Evolutionary conservation across 2,888 invertebrate species (phyloP), one percentile per base, ranked within the genome.

Genomic region (Nebria brevicollis): DNA sequence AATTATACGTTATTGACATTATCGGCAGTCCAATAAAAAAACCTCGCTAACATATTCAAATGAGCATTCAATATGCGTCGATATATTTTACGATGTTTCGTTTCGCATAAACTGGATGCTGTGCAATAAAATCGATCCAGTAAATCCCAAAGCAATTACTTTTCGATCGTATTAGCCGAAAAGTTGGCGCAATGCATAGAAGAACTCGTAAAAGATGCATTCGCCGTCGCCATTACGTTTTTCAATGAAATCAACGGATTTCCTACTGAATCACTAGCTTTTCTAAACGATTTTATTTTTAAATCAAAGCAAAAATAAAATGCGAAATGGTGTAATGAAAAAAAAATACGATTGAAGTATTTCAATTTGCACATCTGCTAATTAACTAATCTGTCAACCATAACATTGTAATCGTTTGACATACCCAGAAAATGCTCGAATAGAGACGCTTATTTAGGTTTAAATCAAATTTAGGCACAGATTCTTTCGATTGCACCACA

Each of bases 271-370:
- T 79, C 66, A 74, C 65, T 75, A 72, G 41, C 78, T 34, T 72
- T 65, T 73, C 73, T 78, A 68, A 41, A 41, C 15, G 66, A 34
- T 34, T 79, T 79, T 79, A 75, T 74, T 79, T 79, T 74, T 74
- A 79, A 79, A 79, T 79, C 79, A 79, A 79, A 79, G 79, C 79
- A 73, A 73, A 42, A 73, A 66, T 64, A 73, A 78, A 78, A 77
- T 70, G 65, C 26, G 66, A 66, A 41, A 26, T 54, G 72, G 15
- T 41, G 65, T 25, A 78, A 78, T 78, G 73, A 78, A 78, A 20
- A 20, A 20, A 20, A 20, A 78, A 42, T 20, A 41, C 41, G 20
- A 34, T 73, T 70, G 34, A 70, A 70, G 70, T 70, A 70, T 70
- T 70, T 70, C 70, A 70, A 13, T 26, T 70, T 54, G 54, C 11